Conservation (phyloP, 1,140 invertebrate genomes). For the Cyphomyrmex costatus region DNA sequence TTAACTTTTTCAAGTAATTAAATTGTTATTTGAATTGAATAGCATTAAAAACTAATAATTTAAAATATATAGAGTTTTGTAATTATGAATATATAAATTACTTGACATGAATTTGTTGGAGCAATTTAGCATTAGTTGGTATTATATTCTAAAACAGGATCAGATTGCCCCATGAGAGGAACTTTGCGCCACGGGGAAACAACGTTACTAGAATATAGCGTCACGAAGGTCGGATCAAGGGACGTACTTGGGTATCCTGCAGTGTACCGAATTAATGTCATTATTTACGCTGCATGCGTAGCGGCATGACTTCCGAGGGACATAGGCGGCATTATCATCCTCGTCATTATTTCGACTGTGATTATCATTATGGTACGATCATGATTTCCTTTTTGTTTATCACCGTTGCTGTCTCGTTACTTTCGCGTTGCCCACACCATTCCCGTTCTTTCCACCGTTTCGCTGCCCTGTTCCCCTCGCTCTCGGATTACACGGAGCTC, state of each 20-base stretch:
- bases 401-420: constrained; percentile 67
- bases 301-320: constrained; percentile 12
- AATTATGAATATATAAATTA: constrained; percentile 11
- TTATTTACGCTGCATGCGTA: constrained; percentile 75
- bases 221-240: constrained; percentile 36
- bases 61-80: neutral
- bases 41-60: neutral
- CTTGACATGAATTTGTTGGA: neutral
- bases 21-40: neutral
- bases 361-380: constrained; percentile 76
- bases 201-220: constrained; percentile 30
- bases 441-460: constrained; percentile 24
- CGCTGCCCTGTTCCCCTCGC: constrained; percentile 9
- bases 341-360: constrained; percentile 70
- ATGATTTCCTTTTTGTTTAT: constrained; percentile 60
- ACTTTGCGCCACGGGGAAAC: constrained; percentile 44
- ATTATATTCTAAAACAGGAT: constrained; percentile 16
- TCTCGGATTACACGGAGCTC: constrained; percentile 68
- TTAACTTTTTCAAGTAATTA: neutral
- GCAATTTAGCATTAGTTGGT: constrained; percentile 41
- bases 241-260: constrained; percentile 60
- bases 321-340: constrained; percentile 70
- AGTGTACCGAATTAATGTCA: constrained; percentile 78
- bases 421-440: constrained; percentile 27
- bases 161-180: neutral